Conservation (phyloP, 2,888 invertebrate species). For the Melieria crassipennis region DNA sequence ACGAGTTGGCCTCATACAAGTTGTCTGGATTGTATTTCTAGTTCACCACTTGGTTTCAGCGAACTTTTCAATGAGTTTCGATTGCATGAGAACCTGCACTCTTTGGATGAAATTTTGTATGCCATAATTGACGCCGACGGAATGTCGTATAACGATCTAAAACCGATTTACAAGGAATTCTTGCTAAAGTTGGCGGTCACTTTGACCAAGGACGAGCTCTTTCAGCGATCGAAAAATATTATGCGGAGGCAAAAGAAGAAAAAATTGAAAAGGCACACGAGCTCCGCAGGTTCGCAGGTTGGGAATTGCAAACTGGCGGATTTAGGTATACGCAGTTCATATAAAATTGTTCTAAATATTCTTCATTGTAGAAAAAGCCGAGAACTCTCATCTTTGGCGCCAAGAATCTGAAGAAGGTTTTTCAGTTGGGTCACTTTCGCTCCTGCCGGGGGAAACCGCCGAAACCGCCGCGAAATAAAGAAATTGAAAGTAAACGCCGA, state of each 20-base stretch:
- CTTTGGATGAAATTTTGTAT: constrained; percentile 86
- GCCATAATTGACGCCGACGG: constrained; percentile 91
- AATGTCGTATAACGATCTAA: constrained; percentile 92
- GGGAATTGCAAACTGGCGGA: neutral
- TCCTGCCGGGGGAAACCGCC: constrained; percentile 62
- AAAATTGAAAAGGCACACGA: constrained; percentile 69
- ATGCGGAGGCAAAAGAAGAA: constrained; percentile 86
- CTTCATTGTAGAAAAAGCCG: constrained; percentile 67
- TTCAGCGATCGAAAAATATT: constrained; percentile 87
- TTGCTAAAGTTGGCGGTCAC: constrained; percentile 87
- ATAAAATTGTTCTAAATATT: neutral
- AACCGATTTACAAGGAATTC: constrained; percentile 91
- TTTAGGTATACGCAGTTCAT: neutral
- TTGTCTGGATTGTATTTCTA: constrained; percentile 63
- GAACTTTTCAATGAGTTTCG: constrained; percentile 89
- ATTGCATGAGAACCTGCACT: constrained; percentile 87
- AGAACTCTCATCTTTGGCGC: constrained; percentile 72
- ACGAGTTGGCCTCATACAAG: neutral
- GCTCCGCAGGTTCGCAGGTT: constrained; percentile 56
- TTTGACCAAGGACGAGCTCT: constrained; percentile 90
- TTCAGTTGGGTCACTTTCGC: constrained; percentile 68
- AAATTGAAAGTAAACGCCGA: constrained; percentile 49
- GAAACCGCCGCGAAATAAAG: constrained; percentile 53
- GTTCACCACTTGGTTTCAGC: constrained; percentile 85
- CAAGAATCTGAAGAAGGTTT: constrained; percentile 72